Evolutionary conservation across 2,113 vertebrate genomes (phyloP).

Genomic region (Suncus etruscus): DNA sequence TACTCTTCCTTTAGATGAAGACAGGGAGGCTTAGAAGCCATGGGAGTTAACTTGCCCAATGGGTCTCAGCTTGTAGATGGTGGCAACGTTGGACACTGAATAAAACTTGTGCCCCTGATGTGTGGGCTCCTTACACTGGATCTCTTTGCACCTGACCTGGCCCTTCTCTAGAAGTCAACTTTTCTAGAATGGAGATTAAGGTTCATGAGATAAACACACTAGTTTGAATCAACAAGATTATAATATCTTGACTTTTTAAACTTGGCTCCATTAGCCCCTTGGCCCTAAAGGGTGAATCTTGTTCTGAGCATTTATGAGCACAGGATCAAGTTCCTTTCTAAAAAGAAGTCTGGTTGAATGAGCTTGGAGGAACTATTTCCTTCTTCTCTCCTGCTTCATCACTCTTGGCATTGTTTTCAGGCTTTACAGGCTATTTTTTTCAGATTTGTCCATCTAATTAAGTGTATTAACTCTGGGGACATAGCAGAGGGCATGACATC

Average conservation of each 20-base stretch:
- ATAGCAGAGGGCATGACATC: background rate
- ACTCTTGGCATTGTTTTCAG: rapidly evolving
- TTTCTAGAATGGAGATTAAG: background rate
- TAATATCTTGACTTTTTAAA: background rate
- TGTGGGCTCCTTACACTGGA: background rate
- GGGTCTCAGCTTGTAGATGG: background rate
- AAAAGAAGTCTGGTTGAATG: background rate
- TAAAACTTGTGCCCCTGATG: background rate
- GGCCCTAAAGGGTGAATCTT: background rate
- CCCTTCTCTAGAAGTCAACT: background rate
- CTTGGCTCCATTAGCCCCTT: background rate
- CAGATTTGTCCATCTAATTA: rapidly evolving
- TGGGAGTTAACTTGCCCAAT: background rate
- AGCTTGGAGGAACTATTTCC: background rate
- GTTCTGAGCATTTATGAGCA: background rate
- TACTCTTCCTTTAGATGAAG: background rate
- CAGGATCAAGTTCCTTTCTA: background rate
- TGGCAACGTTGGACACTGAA: background rate
- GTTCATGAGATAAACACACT: background rate
- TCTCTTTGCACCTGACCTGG: no score
- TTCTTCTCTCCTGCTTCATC: rapidly evolving
- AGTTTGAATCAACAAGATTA: background rate
- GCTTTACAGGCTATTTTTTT: rapidly evolving
- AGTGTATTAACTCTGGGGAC: background rate
- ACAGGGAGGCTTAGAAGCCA: background rate